Base-by-base conservation (phyloP, 2,113 vertebrate genomes). In the Corythornis madagascariensis region DNA sequence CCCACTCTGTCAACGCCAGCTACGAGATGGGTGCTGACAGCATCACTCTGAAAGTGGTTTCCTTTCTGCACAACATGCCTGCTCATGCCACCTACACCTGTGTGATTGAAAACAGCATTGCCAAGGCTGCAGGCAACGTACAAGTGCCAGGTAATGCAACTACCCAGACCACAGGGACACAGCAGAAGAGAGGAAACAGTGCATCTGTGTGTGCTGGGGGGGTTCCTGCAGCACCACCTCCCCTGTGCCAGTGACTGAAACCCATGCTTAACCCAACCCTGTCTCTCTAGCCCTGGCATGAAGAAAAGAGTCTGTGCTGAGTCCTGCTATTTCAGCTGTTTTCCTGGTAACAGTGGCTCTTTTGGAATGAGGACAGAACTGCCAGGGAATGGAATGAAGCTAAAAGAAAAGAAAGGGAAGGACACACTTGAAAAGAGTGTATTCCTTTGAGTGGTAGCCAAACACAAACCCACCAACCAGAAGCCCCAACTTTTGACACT, bases 71-170 rank as follows among this genome's bases (percentile, higher is more conserved):
- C 64, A 96, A 94, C 2, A 10, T 96, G 52, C 86, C 90, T 3
- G 29, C 91, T 79, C 97, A 97, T 2, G 61, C 90, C 61, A 97
- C 97, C 18, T 98, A 97, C 73, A 97, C 95, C 77, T 98, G 97
- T 0, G 70, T 97, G 95, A 97, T 97, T 72, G 92, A 98, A 79
- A 98, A 97, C 50, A 42, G 31, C 93, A 89, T 98, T 53, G 97
- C 98, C 93, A 97, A 94, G 82, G 97, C 96, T 67, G 75, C 83
- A 1, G 97, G 96, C 55, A 86, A 89, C 50, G 96, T 98, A 89
- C 93, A 63, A 89, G 96, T 97, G 83, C 97, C 97, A 97, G 97
- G 97, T 97, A 90, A 18, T 86, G 78, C 52, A 22, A 63, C 4
- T 33, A 17, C 18, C 14, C 45, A 10, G 13, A 71, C 13, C 48